Evolutionary conservation across 1,140 invertebrate species (phyloP).

Genomic region (Apocrypta bakeri): DNA sequence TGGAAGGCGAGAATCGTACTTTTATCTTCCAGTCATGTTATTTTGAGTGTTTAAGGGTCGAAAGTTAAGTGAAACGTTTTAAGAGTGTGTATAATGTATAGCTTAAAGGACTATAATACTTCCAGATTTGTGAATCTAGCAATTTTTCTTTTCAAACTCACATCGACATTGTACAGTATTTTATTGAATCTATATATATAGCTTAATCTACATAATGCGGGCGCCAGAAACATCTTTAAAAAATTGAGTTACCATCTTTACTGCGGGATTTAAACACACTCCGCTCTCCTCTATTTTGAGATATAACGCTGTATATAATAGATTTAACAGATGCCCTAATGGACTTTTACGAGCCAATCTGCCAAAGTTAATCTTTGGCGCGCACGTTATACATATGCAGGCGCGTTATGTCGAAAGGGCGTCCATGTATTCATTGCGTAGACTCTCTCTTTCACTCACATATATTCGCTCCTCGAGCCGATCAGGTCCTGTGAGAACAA

Average conservation of each 20-base stretch:
- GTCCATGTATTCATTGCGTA: slow-evolving; percentile 46
- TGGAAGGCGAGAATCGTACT: slow-evolving; percentile 44
- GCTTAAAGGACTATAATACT: not conserved
- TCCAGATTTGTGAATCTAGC: too few species aligned
- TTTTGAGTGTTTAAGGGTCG: slow-evolving; percentile 41
- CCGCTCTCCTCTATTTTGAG: not conserved
- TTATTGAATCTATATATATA: too few species aligned
- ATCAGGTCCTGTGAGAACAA: slow-evolving; percentile 12
- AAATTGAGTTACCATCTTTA: too few species aligned
- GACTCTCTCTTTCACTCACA: slow-evolving; percentile 24
- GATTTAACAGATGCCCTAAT: slow-evolving; percentile 44
- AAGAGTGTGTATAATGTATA: not conserved
- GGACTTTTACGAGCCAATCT: slow-evolving; percentile 50
- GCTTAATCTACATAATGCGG: too few species aligned
- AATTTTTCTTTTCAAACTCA: too few species aligned
- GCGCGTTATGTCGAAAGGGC: slow-evolving; percentile 33
- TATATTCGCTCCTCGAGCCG: not conserved
- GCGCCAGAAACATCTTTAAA: too few species aligned
- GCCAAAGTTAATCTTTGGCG: slow-evolving; percentile 26
- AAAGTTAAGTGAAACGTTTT: slow-evolving; percentile 44
- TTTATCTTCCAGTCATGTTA: slow-evolving; percentile 48
- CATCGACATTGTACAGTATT: too few species aligned
- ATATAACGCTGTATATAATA: slow-evolving; percentile 32
- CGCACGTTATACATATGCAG: too few species aligned
- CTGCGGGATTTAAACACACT: not conserved